Conservation (phyloP, 2,888 invertebrate species). For the Galeopsomyia nigrocyanea region DNA sequence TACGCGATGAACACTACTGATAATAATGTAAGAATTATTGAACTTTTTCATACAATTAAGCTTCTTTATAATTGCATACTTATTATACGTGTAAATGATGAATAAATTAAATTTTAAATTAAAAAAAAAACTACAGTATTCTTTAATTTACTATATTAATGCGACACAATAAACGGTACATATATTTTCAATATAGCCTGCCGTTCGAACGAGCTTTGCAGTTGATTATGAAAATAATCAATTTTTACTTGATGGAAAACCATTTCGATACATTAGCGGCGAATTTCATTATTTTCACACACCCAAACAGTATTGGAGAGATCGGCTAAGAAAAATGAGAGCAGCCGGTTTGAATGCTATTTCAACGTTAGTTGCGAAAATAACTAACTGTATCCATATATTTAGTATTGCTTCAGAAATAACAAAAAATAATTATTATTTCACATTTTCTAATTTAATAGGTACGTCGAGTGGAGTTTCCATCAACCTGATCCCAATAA, state of each 20-base stretch:
- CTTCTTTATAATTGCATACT: background rate
- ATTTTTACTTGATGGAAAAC: conserved; percentile 81
- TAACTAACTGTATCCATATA: background rate
- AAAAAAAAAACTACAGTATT: too few species aligned
- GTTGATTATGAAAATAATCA: conserved; percentile 74
- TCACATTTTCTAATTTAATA: conserved; percentile 57
- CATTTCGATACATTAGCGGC: conserved; percentile 81
- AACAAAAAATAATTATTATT: background rate
- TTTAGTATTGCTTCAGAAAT: too few species aligned
- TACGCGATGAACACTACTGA: background rate
- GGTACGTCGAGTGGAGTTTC: conserved; percentile 91
- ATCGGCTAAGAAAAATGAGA: conserved; percentile 81
- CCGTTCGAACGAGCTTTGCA: conserved; percentile 61
- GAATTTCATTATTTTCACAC: conserved; percentile 90
- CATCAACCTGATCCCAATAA: conserved; percentile 82
- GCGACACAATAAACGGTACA: too few species aligned
- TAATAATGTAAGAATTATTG: conserved; percentile 19
- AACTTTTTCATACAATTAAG: background rate
- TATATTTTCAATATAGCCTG: too few species aligned
- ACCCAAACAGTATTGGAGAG: conserved; percentile 84
- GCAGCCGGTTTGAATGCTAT: conserved; percentile 91
- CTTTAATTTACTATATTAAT: too few species aligned
- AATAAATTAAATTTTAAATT: too few species aligned
- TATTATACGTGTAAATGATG: too few species aligned
- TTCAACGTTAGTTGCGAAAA: conserved; percentile 76